Evolutionary conservation across 2,888 invertebrate genomes (phyloP).

Genomic region (Apotomis turbidana): DNA sequence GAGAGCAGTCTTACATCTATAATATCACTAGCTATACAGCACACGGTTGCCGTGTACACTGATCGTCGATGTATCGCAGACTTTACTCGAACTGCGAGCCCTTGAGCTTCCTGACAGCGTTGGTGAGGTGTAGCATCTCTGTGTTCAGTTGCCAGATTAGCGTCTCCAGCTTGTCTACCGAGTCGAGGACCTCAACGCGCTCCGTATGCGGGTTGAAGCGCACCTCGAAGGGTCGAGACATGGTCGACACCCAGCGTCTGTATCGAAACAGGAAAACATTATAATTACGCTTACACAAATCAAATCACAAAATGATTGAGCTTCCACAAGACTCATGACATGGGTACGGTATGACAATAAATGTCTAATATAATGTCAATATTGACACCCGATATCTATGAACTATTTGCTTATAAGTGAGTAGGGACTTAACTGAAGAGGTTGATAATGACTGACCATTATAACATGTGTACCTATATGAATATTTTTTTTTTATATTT

Average conservation of each 20-base stretch:
- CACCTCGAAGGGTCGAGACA: slow-evolving; percentile 98
- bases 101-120: slow-evolving; percentile 94
- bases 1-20: slow-evolving; percentile 77
- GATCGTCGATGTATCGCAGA: slow-evolving; percentile 65
- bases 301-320: no score
- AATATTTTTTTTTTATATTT: no score
- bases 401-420: no score
- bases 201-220: slow-evolving; percentile 99
- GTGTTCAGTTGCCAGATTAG: slow-evolving; percentile 93
- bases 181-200: slow-evolving; percentile 96
- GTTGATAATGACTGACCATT: no score
- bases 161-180: slow-evolving; percentile 93
- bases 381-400: no score
- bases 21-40: slow-evolving; percentile 83
- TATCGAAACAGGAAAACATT: slow-evolving; percentile 10
- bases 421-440: no score
- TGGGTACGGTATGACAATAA: no score
- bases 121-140: slow-evolving; percentile 93
- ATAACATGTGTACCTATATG: no score
- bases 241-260: slow-evolving; percentile 95
- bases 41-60: slow-evolving; percentile 75
- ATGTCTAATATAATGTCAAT: no score
- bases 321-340: no score
- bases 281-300: background rate
- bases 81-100: slow-evolving; percentile 84